Percentiles rank a stretch among this genome's conserved stretches.
Evolutionary conservation across 2,888 invertebrate genomes (phyloP).

Genomic region (Lasioglossum malachurum): DNA sequence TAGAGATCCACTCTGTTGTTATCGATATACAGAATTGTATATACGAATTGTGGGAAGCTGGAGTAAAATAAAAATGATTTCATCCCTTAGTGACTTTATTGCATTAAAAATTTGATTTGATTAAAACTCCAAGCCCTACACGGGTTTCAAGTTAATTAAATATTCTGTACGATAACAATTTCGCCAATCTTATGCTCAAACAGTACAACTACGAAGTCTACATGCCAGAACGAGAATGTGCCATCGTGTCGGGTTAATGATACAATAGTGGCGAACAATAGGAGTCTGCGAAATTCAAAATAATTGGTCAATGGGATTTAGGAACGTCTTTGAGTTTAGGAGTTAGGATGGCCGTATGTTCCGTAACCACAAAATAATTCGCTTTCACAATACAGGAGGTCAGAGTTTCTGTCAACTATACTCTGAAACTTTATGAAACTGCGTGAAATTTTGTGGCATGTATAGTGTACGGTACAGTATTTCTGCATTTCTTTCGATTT

Average conservation of each 20-base stretch:
- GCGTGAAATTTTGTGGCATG: background rate
- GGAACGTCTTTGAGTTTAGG: slow-evolving; percentile 25
- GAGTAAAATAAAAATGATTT: too few relatives aligned
- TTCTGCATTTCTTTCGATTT: background rate
- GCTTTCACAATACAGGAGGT: slow-evolving; percentile 15
- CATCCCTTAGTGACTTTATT: too few relatives aligned
- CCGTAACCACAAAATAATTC: slow-evolving; percentile 15
- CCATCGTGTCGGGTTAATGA: slow-evolving; percentile 26
- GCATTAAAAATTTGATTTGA: background rate
- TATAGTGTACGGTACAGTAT: background rate
- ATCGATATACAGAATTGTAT: too few relatives aligned
- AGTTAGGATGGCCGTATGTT: slow-evolving; percentile 15
- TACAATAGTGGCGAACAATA: slow-evolving; percentile 37
- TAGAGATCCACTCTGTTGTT: too few relatives aligned
- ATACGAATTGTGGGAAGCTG: too few relatives aligned
- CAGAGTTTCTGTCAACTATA: background rate
- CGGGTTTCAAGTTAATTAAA: background rate
- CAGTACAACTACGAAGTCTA: background rate
- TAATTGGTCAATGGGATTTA: slow-evolving; percentile 53
- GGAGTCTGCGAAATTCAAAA: slow-evolving; percentile 25
- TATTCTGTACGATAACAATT: too few relatives aligned
- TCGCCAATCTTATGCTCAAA: background rate
- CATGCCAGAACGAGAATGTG: background rate
- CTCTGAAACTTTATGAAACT: background rate
- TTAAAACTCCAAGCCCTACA: background rate